These are phyloP conservation scores for Delphinapterus leucas DNA, from an alignment of 2,113 vertebrate genomes.

Conservation along the genomic window DNA sequence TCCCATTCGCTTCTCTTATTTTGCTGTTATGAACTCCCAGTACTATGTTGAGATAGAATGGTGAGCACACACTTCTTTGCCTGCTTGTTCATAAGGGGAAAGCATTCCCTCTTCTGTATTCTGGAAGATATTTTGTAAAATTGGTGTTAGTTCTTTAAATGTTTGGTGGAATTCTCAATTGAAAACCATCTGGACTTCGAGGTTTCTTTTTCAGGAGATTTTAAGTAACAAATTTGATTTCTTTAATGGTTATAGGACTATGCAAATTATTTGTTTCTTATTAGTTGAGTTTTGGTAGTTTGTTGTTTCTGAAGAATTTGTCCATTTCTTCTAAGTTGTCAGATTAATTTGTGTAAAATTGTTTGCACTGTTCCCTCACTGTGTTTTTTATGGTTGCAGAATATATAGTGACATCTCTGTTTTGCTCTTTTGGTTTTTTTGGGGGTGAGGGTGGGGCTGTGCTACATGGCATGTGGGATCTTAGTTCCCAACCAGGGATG, in stretches of 20 bases:
- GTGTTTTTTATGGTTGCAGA: neutral
- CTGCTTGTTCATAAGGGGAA: neutral
- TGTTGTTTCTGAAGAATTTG: neutral
- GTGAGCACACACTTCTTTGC: neutral
- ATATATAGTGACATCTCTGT: neutral
- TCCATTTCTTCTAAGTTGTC: neutral
- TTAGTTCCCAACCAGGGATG: neutral
- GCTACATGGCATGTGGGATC: neutral
- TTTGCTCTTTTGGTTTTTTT: neutral
- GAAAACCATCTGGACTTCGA: neutral
- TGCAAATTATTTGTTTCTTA: neutral
- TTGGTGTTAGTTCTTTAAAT: neutral
- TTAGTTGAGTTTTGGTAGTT: neutral
- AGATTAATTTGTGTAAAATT: neutral
- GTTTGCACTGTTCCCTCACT: neutral
- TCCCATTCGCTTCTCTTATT: neutral
- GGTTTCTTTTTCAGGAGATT: neutral
- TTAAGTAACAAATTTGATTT: neutral
- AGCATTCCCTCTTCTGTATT: neutral
- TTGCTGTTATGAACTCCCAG: neutral
- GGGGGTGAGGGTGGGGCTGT: no score
- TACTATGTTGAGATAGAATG: neutral
- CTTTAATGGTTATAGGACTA: neutral
- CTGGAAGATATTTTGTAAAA: neutral
- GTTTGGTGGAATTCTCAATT: neutral